Base-by-base conservation (phyloP, 2,797 vertebrate species). In the Alauda arvensis region DNA sequence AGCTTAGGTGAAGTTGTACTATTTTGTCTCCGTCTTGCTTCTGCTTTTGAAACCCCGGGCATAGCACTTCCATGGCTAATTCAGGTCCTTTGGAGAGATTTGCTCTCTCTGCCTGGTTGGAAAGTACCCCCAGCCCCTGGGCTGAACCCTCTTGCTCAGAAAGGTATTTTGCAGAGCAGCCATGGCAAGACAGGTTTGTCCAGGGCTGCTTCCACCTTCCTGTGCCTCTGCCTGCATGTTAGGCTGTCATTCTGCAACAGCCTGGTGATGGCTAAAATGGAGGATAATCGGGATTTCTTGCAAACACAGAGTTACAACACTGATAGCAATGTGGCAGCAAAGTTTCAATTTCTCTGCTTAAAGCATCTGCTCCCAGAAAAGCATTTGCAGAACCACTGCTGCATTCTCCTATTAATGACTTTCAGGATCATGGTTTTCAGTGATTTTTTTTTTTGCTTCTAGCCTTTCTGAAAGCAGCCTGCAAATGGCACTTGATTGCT, bases 401-500 rank as follows among this genome's bases (percentile, higher is more conserved):
- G 61, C 46, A 23, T 79, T 75, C 62, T 80, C 52, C 6, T 65
- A 15, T 75, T 85, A 82, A 51, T 48, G 51, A 66, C 43, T 75
- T 55, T 71, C 55, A 66, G 52, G 52, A 92, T 93, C 63, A 31
- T 65, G 79, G 19, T 18, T 88, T 84, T 88, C 31, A 33, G 66
- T 70, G 82, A 56, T 88, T 90, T 37, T 37, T 37, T 37, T 37
- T 37, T 87, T 78, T 78, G 16, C 61, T 69, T 46, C 51, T 48
- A 70, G 55, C 18, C 23, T 57, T 82, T 68, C 69, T 83, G 84
- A 79, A 74, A 90, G 66, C 43, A 82, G 53, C 59, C 72, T 86
- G 76, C 57, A 93, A 94, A 90, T 74, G 76, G 53, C 59, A 53
- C 59, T 91, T 77, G 76, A 74, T 82, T 79, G 65, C 61, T 84